Evolutionary conservation across 2,113 vertebrate genomes (phyloP).

Genomic region (Martes martes): DNA sequence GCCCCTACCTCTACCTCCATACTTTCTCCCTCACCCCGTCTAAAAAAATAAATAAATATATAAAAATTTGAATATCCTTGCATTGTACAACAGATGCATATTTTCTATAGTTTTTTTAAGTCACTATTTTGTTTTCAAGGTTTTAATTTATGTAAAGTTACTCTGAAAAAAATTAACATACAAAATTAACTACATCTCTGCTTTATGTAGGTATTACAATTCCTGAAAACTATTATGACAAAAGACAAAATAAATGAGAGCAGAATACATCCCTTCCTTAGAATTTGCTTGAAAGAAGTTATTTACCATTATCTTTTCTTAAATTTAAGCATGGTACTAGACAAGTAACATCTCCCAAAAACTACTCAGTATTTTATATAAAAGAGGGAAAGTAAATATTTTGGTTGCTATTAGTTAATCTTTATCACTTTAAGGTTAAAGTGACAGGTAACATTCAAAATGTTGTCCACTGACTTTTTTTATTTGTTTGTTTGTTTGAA

Average conservation of each 20-base stretch:
- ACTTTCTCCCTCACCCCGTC: neutral
- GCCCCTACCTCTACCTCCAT: neutral
- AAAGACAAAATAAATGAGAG: neutral
- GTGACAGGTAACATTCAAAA: neutral
- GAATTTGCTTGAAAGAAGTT: conserved; percentile 11
- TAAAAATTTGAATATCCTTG: neutral
- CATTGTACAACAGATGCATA: neutral
- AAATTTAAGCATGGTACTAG: neutral
- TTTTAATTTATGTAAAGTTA: conserved; percentile 20
- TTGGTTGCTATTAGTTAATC: neutral
- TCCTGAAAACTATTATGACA: neutral
- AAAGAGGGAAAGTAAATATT: neutral
- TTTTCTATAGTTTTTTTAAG: neutral
- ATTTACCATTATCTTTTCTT: neutral
- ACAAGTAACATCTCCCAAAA: neutral
- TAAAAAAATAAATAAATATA: neutral
- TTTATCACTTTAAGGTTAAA: neutral
- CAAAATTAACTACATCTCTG: neutral
- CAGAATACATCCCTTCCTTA: neutral
- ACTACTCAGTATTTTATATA: neutral
- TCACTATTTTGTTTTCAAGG: neutral
- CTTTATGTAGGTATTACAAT: neutral
- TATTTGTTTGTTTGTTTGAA: conserved; percentile 73
- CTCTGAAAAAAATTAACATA: neutral
- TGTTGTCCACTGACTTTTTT: conserved; percentile 22